Evolutionary conservation across 2,888 invertebrate genomes (phyloP).

Genomic region (Apamea anceps): DNA sequence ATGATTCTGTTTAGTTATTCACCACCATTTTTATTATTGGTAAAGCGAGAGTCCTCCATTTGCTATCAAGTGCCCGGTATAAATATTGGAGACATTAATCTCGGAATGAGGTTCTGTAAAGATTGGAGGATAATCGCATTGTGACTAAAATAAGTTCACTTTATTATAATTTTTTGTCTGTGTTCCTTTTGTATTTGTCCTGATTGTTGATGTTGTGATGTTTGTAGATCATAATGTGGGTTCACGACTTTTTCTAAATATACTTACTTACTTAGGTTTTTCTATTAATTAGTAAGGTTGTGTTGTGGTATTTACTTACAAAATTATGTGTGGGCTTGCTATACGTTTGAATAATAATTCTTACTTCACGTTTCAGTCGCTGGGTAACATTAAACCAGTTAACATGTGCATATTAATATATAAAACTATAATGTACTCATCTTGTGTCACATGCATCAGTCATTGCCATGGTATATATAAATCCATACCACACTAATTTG

Average conservation of each 20-base stretch:
- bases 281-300: constrained; percentile 49
- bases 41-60: constrained; percentile 71
- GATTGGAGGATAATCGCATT: constrained; percentile 71
- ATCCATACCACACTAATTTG: constrained; percentile 31
- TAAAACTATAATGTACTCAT: constrained; percentile 30
- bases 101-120: constrained; percentile 31
- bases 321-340: constrained; percentile 55
- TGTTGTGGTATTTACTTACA: constrained; percentile 57
- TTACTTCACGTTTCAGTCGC: constrained; percentile 41
- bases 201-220: constrained; percentile 69
- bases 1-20: constrained; percentile 58
- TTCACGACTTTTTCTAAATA: constrained; percentile 35
- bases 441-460: constrained; percentile 23
- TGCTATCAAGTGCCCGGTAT: constrained; percentile 21
- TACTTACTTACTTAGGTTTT: constrained; percentile 38
- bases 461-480: constrained; percentile 21
- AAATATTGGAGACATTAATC: constrained; percentile 16
- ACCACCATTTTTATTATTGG: constrained; percentile 62
- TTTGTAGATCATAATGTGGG: constrained; percentile 61
- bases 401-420: constrained; percentile 25
- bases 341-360: constrained; percentile 48
- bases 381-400: constrained; percentile 37
- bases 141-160: constrained; percentile 55
- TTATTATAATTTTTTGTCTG: constrained; percentile 63
- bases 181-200: constrained; percentile 63